phyloP scores from a whole-genome alignment of 2,888 invertebrate species.

The Heliothis peltigera region DNA sequence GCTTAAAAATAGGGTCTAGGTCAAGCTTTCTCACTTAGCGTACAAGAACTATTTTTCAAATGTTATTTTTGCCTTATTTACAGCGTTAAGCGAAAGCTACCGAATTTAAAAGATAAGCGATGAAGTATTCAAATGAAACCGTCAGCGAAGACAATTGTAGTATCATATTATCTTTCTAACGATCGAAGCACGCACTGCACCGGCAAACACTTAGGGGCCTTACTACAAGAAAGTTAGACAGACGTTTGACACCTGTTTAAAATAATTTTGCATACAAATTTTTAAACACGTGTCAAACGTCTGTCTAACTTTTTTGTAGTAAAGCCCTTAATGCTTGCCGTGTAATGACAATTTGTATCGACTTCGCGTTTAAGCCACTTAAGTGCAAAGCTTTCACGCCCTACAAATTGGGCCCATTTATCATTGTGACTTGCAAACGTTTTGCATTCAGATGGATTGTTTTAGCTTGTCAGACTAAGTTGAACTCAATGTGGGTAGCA shows the following conservation, averaged over 20 bases:
- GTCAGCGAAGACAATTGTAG: neutral
- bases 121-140: neutral
- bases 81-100: too few relatives aligned
- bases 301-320: too few relatives aligned
- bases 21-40: too few relatives aligned
- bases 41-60: too few relatives aligned
- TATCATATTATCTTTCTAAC: neutral
- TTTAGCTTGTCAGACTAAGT: slow-evolving; percentile 8
- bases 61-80: too few relatives aligned
- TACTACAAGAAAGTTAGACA: too few relatives aligned
- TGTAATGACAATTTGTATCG: slow-evolving; percentile 45
- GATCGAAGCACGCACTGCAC: neutral
- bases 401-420: slow-evolving; percentile 48
- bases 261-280: too few relatives aligned
- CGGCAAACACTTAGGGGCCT: slow-evolving; percentile 4
- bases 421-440: slow-evolving; percentile 43
- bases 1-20: too few relatives aligned
- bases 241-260: too few relatives aligned
- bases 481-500: neutral
- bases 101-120: too few relatives aligned
- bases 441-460: slow-evolving; percentile 16
- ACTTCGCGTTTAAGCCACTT: slow-evolving; percentile 36
- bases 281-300: too few relatives aligned
- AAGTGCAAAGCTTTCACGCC: slow-evolving; percentile 39
- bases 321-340: slow-evolving; percentile 25